Base-by-base conservation (phyloP, 2,797 vertebrate species). In the Scomberomorus guttatus region DNA sequence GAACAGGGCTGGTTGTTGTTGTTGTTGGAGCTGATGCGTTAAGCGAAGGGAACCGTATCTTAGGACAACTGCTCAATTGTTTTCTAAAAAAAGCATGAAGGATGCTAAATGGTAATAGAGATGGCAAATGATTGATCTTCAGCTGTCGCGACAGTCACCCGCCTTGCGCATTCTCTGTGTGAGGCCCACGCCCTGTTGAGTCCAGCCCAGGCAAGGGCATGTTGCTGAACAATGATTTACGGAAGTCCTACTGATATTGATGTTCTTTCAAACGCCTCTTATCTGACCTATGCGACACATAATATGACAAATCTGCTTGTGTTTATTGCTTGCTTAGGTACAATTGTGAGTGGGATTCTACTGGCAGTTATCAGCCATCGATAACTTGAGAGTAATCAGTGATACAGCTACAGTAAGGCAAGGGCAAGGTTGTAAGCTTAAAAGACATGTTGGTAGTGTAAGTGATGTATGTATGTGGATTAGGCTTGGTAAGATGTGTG, bases 131-230 rank as follows among this genome's bases (percentile, higher is more conserved):
- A 80, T 50, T 68, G 85, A 83, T 87, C 74, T 65, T 17, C 14
- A 77, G 65, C 46, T 42, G 70, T 85, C 56, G 74, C 80, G 85
- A 81, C 80, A 81, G 80, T 80, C 82, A 72, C 44, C 86, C 83
- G 81, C 81, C 89, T 93, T 93, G 94, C 93, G 95, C 94, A 95
- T 91, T 92, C 88, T 92, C 93, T 20, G 80, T 79, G 77, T 22
- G 89, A 95, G 96, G 95, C 95, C 95, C 94, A 95, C 96, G 96
- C 96, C 96, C 96, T 95, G 90, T 85, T 87, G 91, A 87, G 89
- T 90, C 82, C 86, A 84, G 34, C 80, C 78, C 81, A 75, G 77
- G 73, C 90, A 89, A 89, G 81, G 87, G 83, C 88, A 85, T 70
- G 86, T 11, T 85, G 87, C 89, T 71, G 80, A 92, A 88, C 88